Evolutionary conservation across 2,888 invertebrate genomes (phyloP).

Genomic region (Allygus modestus): DNA sequence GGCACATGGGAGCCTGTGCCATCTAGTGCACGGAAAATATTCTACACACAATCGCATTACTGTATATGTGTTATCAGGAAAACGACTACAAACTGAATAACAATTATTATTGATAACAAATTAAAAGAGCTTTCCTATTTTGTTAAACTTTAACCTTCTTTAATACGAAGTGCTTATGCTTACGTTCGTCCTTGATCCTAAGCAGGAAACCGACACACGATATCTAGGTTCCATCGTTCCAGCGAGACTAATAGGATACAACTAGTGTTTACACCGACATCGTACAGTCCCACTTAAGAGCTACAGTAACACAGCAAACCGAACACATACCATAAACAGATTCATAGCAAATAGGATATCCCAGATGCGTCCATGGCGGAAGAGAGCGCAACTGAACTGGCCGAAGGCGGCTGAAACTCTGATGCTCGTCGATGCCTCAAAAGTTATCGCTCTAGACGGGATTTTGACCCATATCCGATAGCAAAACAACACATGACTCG

Average conservation of each 20-base stretch:
- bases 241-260: too few relatives aligned
- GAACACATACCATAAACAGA: conserved; percentile 17
- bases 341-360: background rate
- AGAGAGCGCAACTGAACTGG: background rate
- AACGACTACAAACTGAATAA: too few relatives aligned
- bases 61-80: too few relatives aligned
- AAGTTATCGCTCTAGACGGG: conserved; percentile 7
- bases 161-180: background rate
- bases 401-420: background rate
- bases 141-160: too few relatives aligned
- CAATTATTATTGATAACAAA: too few relatives aligned
- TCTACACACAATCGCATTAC: too few relatives aligned
- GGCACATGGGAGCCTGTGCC: too few relatives aligned
- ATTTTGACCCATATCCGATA: conserved; percentile 43
- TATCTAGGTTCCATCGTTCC: background rate
- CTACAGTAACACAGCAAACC: background rate
- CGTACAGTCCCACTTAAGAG: background rate
- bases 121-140: too few relatives aligned
- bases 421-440: background rate
- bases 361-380: background rate
- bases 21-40: too few relatives aligned
- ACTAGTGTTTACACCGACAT: background rate
- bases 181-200: background rate
- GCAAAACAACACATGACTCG: conserved; percentile 11
- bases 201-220: background rate